A percentile compares a stretch with the other conserved stretches of the same genome.
Conservation (phyloP, 2,888 invertebrate genomes). For the Callimorpha dominula region DNA sequence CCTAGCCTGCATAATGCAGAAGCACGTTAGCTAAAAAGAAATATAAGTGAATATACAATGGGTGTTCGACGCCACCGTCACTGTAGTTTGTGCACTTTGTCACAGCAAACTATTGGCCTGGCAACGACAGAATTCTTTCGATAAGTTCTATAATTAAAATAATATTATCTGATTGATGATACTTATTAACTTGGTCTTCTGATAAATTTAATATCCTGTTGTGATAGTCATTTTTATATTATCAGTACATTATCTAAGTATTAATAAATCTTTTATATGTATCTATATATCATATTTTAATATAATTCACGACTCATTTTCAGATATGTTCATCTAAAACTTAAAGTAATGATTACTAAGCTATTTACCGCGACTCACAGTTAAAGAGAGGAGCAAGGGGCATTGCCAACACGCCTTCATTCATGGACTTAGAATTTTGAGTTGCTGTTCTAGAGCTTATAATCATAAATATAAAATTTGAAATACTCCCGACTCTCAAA, state of each 20-base stretch:
- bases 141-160: neutral
- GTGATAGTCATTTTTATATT: neutral
- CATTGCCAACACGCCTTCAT: neutral
- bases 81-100: conserved; percentile 60
- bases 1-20: conserved; percentile 81
- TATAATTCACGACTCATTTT: neutral
- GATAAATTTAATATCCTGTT: neutral
- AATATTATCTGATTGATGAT: neutral
- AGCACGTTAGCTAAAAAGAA: conserved; percentile 85
- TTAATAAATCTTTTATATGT: neutral
- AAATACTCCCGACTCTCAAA: too few species aligned
- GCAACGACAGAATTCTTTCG: neutral
- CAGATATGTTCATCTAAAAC: neutral
- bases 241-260: neutral
- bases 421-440: neutral
- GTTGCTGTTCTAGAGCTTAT: neutral
- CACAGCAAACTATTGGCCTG: conserved; percentile 22
- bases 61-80: conserved; percentile 80
- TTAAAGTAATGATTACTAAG: too few species aligned
- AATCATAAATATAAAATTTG: too few species aligned
- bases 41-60: conserved; percentile 85
- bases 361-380: too few species aligned
- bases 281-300: neutral
- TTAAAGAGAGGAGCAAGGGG: neutral
- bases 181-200: neutral